phyloP scores from a whole-genome alignment of 2,888 invertebrate species.

The Flexamia atlantica region DNA sequence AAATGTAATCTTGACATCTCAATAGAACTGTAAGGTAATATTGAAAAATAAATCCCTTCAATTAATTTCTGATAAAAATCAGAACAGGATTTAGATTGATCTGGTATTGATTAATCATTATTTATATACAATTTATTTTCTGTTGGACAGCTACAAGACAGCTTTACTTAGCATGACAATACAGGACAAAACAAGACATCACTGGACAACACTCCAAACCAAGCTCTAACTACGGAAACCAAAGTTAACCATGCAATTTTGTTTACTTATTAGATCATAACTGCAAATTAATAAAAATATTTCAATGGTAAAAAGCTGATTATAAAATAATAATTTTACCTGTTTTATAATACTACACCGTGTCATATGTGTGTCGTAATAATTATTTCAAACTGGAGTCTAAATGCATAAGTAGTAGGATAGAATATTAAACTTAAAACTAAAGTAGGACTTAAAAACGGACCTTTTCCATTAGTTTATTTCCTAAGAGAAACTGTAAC shows the following conservation, averaged over 20 bases:
- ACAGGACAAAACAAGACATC: constrained; percentile 58
- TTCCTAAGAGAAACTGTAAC: no score
- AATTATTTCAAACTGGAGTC: neutral
- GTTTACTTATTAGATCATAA: constrained; percentile 23
- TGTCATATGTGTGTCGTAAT: neutral
- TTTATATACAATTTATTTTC: constrained; percentile 11
- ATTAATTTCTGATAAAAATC: no score
- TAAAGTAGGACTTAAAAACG: neutral
- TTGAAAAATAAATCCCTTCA: no score
- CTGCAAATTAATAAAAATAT: constrained; percentile 33
- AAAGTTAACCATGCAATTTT: constrained; percentile 44
- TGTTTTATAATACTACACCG: neutral
- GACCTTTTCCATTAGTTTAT: constrained; percentile 18
- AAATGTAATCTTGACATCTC: no score
- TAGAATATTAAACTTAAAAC: neutral
- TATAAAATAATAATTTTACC: neutral
- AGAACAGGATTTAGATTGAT: no score
- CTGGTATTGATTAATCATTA: neutral
- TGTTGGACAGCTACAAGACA: constrained; percentile 28
- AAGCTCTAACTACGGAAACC: constrained; percentile 58
- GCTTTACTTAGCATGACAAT: constrained; percentile 61
- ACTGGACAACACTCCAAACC: constrained; percentile 54
- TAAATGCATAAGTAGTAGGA: neutral
- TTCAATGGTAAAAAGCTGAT: neutral
- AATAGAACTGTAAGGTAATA: no score